Percentiles rank a stretch among this genome's conserved stretches.
Evolutionary conservation across 2,113 vertebrate species (phyloP).

Genomic region (Zosterops japonicus): DNA sequence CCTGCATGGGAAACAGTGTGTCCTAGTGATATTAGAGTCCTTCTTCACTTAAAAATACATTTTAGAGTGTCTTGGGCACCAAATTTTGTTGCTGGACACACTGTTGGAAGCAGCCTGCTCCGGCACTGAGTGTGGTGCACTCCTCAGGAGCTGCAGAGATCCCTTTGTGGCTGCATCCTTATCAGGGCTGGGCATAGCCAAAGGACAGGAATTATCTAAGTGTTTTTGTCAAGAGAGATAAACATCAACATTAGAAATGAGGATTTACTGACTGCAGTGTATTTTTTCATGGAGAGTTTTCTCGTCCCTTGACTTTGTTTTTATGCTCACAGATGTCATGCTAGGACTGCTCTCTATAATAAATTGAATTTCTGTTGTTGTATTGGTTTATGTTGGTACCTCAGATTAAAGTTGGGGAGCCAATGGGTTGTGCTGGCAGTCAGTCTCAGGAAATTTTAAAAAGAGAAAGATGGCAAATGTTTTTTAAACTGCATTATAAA

Average conservation of each 20-base stretch:
- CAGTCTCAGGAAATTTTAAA: background rate
- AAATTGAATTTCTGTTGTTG: background rate
- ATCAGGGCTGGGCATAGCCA: background rate
- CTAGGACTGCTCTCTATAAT: background rate
- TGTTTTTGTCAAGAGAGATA: background rate
- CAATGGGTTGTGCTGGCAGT: background rate
- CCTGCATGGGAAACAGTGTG: background rate
- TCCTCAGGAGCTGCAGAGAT: background rate
- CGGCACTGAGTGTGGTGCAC: background rate
- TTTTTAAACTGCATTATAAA: constrained; percentile 18
- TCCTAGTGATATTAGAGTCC: background rate
- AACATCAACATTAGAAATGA: background rate
- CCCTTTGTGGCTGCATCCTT: background rate
- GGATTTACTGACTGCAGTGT: background rate
- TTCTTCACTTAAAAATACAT: background rate
- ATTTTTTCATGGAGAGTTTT: background rate
- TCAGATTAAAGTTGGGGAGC: background rate
- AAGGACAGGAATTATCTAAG: background rate
- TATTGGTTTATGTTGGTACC: background rate
- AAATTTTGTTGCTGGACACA: background rate
- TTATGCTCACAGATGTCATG: background rate
- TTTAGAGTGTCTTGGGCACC: background rate
- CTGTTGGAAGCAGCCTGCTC: background rate
- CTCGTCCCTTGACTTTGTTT: background rate
- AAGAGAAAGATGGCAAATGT: background rate